phyloP scores from a whole-genome alignment of 2,113 vertebrate species.

The Pseudopipra pipra region DNA sequence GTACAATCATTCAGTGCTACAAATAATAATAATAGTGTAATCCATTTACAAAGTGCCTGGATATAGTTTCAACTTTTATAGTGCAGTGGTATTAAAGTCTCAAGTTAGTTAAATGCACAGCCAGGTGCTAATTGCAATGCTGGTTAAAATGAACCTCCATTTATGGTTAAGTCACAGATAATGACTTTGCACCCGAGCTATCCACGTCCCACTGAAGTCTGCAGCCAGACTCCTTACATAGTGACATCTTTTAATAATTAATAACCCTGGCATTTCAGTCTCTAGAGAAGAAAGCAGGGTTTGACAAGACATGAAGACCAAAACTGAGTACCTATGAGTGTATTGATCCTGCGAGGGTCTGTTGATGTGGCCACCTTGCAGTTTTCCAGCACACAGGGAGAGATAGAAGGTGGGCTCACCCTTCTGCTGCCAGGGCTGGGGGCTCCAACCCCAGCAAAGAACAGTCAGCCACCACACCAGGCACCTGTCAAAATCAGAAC shows the following conservation, averaged over 20 bases:
- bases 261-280: not conserved
- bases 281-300: not conserved
- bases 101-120: not conserved
- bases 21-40: not conserved
- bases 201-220: not conserved
- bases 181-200: not conserved
- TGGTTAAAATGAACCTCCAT: not conserved
- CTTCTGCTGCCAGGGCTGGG: fast-evolving
- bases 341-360: not conserved
- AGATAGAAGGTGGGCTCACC: not conserved
- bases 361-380: not conserved
- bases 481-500: not conserved
- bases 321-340: fast-evolving
- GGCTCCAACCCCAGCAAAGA: not conserved
- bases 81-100: not conserved
- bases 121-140: not conserved
- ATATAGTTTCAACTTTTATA: conserved; percentile 10
- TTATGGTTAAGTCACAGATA: not conserved
- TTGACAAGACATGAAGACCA: not conserved
- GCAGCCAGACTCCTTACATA: not conserved
- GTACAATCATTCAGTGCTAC: not conserved
- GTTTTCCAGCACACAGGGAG: not conserved
- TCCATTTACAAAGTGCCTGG: not conserved
- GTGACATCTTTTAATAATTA: not conserved
- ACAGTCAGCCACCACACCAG: not conserved